Conservation (phyloP, 1,140 invertebrate species). For the Medauroidea extradentata region DNA sequence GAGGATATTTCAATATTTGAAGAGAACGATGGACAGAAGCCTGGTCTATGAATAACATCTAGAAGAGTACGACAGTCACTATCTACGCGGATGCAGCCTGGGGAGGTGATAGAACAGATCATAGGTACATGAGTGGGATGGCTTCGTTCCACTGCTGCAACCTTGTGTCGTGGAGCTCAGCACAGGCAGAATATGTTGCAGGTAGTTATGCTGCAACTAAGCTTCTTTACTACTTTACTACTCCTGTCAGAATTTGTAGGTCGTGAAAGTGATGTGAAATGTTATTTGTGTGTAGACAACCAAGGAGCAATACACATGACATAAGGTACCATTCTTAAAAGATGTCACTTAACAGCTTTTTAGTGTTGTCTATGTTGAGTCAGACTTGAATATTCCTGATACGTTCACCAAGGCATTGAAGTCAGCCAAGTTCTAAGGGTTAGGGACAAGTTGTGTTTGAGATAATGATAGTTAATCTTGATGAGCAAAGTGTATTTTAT, state of each 20-base stretch:
- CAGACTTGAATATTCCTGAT: too few species aligned
- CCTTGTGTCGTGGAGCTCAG: background rate
- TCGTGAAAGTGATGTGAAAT: background rate
- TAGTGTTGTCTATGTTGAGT: too few species aligned
- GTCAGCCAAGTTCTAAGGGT: too few species aligned
- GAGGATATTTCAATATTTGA: conserved; percentile 40
- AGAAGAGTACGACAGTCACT: conserved; percentile 16
- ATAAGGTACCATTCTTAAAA: too few species aligned
- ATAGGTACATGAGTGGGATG: conserved; percentile 5
- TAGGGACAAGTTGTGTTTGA: too few species aligned
- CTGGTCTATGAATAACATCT: conserved; percentile 22
- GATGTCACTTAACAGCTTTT: too few species aligned
- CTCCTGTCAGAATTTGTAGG: background rate
- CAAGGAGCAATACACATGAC: background rate
- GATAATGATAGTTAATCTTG: too few species aligned
- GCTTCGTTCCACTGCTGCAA: background rate
- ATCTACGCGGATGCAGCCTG: conserved; percentile 42
- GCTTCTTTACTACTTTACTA: background rate
- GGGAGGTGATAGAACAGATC: conserved; percentile 25
- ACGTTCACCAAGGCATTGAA: too few species aligned
- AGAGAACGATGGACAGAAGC: conserved; percentile 32
- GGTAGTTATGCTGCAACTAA: background rate
- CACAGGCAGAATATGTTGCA: background rate
- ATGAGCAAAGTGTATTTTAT: too few species aligned
- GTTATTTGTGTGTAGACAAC: background rate